Conservation (phyloP, 2,888 invertebrate species). For the Gymnosoma rotundatum region DNA sequence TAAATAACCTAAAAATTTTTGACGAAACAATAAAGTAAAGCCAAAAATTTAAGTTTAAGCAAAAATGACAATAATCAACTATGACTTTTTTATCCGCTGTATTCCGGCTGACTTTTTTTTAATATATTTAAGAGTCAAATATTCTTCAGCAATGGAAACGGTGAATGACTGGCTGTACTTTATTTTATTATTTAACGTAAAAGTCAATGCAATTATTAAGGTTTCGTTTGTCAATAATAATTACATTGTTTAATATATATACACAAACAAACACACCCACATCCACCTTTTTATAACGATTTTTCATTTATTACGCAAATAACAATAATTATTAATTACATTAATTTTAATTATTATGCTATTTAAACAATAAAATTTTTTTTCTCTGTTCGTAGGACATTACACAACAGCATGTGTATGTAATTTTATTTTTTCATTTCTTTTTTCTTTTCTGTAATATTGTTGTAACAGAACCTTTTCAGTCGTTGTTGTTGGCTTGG, state of each 20-base stretch:
- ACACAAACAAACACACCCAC: background rate
- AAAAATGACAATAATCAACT: no score
- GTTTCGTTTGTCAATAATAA: slow-evolving; percentile 44
- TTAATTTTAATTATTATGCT: slow-evolving; percentile 62
- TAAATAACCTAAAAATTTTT: no score
- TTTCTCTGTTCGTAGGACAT: slow-evolving; percentile 6
- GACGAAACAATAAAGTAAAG: no score
- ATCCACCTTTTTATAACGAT: background rate
- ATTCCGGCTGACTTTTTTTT: no score
- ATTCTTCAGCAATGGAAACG: background rate
- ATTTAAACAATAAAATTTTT: slow-evolving; percentile 37
- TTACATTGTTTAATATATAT: slow-evolving; percentile 8
- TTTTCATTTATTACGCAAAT: slow-evolving; percentile 60
- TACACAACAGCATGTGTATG: background rate
- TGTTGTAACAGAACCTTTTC: background rate
- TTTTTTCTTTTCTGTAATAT: slow-evolving; percentile 7
- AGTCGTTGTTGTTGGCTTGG: background rate
- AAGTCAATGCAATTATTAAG: slow-evolving; percentile 52
- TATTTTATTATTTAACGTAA: background rate
- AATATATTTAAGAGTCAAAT: background rate
- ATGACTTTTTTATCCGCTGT: no score
- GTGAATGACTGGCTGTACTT: background rate
- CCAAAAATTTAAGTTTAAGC: no score
- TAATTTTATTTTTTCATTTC: background rate
- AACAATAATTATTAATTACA: slow-evolving; percentile 63